A percentile compares a stretch with the other conserved stretches of the same genome.
These are phyloP conservation scores for Lepisosteus oculatus DNA, from an alignment of 2,113 vertebrate species.

Conservation along the genomic window DNA sequence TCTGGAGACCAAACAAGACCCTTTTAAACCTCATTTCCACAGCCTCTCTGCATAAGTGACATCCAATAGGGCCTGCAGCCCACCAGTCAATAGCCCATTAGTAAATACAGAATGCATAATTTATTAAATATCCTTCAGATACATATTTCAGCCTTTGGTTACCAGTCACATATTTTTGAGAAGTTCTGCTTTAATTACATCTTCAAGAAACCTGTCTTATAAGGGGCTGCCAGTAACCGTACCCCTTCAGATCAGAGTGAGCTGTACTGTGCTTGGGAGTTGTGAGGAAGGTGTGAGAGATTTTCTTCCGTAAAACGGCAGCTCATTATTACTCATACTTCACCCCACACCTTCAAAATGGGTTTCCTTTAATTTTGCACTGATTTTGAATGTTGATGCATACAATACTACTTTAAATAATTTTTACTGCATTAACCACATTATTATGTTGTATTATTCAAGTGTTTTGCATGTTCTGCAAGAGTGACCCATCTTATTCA, in stretches of 20 bases:
- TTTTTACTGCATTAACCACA: too few species aligned
- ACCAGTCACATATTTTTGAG: conserved; percentile 67
- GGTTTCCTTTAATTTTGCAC: too few species aligned
- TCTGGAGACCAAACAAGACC: too few species aligned
- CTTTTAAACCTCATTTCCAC: too few species aligned
- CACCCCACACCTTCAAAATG: too few species aligned
- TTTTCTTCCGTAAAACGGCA: background rate
- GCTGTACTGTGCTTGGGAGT: background rate
- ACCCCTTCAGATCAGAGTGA: background rate
- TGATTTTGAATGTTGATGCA: too few species aligned
- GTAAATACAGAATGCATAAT: conserved; percentile 88
- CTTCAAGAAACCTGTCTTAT: conserved; percentile 71
- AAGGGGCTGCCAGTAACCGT: conserved; percentile 73
- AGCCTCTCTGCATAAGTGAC: conserved; percentile 54
- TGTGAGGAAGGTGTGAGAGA: background rate
- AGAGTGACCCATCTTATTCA: too few species aligned
- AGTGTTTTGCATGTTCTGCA: too few species aligned
- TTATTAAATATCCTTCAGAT: conserved; percentile 86
- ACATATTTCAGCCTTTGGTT: conserved; percentile 84
- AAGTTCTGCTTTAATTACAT: conserved; percentile 83
- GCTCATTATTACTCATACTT: too few species aligned
- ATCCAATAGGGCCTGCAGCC: conserved; percentile 75
- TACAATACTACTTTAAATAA: too few species aligned
- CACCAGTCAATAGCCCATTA: conserved; percentile 87
- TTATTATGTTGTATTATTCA: too few species aligned